These are phyloP conservation scores for Venustaconcha ellipsiformis DNA, from an alignment of 1,140 invertebrate species.

Conservation along the genomic window DNA sequence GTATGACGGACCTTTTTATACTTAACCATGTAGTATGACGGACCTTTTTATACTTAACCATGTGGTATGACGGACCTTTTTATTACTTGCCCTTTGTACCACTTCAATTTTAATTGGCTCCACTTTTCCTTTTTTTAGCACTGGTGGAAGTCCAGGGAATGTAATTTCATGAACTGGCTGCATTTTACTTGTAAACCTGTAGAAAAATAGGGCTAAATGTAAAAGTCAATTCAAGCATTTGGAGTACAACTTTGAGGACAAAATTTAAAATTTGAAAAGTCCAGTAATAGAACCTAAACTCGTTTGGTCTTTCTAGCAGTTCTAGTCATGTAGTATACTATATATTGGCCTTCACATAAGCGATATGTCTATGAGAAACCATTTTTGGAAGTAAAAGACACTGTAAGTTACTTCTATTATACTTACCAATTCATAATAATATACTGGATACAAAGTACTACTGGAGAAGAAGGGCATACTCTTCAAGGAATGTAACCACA, in stretches of 20 bases:
- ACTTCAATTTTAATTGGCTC: constrained; percentile 84
- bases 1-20: constrained; percentile 73
- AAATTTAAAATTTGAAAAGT: not conserved
- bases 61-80: constrained; percentile 77
- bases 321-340: no score
- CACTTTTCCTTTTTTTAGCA: constrained; percentile 80
- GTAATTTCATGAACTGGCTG: constrained; percentile 80
- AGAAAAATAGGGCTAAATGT: constrained; percentile 6
- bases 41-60: constrained; percentile 73
- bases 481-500: no score
- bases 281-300: not conserved
- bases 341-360: no score
- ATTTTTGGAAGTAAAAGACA: no score
- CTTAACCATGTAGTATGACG: not conserved
- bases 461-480: no score
- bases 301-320: no score
- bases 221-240: no score
- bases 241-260: no score
- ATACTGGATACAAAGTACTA: no score
- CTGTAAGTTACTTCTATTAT: no score
- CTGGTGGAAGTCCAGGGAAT: constrained; percentile 72
- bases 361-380: no score
- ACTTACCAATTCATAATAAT: no score
- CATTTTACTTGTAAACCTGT: constrained; percentile 81
- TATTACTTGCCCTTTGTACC: constrained; percentile 83